Evolutionary conservation across 1,140 invertebrate species (phyloP), one percentile per base, ranked within the genome.

Genomic region (Chrysopa pallens): DNA sequence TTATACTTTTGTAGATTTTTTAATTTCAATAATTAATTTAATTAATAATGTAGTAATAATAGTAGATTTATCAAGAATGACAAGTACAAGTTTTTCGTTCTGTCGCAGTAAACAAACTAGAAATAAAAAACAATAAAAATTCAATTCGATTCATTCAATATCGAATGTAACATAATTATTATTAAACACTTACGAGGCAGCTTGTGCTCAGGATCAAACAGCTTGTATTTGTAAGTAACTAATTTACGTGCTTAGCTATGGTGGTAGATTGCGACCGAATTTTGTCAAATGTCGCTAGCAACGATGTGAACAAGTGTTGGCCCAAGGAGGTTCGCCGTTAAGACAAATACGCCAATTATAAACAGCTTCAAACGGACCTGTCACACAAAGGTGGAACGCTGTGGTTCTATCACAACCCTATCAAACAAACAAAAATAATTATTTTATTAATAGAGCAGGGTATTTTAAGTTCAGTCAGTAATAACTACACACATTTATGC

Each of bases 301-400:
- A 63, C 52, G 62, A 62, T 61, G 54, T 56, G 59, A 68, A 67
- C n/a, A n/a, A n/a, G n/a, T 65, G 64, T 65, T 67, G 70, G 65
- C 69, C 83, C 84, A 88, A 64, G 84, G 83, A 60, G 82, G 83
- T 69, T 86, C 81, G 59, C 78, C 80, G 79, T 86, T 84, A 66
- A 85, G 76, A 61, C 75, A 74, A 62, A 82, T 75, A 65, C 75
- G 73, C 75, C 78, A 82, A 66, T 80, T 80, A 68, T 69, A 57
- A 53, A 55, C 2, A 8, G 17, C 17, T 23, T 23, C 17, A 23
- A 12, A 12, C 4, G n/a, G 31, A 4, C 31, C 31, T 33, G 53
- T 55, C 48, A 56, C 54, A 40, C 57, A 67, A 59, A 33, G n/a
- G n/a, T n/a, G n/a, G n/a, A n/a, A n/a, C n/a, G 6, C 8, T 12